Evolutionary conservation across 1,140 invertebrate species (phyloP).

Genomic region (Zaprionus taronus): DNA sequence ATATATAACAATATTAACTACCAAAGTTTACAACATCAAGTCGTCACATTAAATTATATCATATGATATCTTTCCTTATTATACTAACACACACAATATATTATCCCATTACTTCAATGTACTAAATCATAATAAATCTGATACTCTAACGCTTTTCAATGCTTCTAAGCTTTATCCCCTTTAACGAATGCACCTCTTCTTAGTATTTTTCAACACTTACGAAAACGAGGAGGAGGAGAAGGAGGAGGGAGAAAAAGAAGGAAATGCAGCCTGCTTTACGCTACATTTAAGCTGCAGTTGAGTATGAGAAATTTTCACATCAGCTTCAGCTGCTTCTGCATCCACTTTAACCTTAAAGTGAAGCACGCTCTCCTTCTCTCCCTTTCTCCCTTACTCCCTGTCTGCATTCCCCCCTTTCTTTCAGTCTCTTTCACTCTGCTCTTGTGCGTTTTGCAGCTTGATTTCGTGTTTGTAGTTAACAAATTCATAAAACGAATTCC

Average conservation of each 20-base stretch:
- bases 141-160: background rate
- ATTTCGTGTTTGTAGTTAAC: slow-evolving; percentile 77
- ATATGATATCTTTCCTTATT: background rate
- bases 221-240: background rate
- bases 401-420: background rate
- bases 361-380: background rate
- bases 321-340: slow-evolving; percentile 8
- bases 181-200: background rate
- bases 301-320: background rate
- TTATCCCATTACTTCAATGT: background rate
- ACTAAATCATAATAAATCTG: background rate
- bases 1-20: no score
- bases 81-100: background rate
- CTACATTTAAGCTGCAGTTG: slow-evolving; percentile 34
- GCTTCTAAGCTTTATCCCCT: background rate
- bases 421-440: background rate
- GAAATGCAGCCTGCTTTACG: slow-evolving; percentile 11
- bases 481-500: slow-evolving; percentile 78
- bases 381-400: background rate
- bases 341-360: slow-evolving; percentile 16
- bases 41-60: background rate
- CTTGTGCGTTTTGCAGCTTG: slow-evolving; percentile 53
- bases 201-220: background rate
- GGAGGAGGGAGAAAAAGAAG: background rate
- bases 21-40: no score